phyloP scores from a whole-genome alignment of 2,797 vertebrate species.

The Pipistrellus kuhlii region DNA sequence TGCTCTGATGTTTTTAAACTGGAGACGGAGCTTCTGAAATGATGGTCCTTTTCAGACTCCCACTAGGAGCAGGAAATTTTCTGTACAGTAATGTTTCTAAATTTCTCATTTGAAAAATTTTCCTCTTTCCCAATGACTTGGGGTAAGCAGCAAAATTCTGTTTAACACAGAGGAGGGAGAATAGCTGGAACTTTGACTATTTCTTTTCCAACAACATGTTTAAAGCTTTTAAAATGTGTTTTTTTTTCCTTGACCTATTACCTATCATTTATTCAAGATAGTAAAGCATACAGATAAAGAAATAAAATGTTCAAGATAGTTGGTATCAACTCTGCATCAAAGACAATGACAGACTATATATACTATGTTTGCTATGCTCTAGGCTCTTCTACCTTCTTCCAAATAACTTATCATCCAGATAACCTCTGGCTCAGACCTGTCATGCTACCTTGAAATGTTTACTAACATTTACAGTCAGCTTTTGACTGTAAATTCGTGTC shows the following conservation, averaged over 20 bases:
- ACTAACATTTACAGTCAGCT: not conserved
- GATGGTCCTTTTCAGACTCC: not conserved
- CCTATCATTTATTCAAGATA: not conserved
- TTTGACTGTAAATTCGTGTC: not conserved
- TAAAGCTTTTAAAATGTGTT: conserved; percentile 46
- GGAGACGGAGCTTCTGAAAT: not conserved
- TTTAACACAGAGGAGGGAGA: not conserved
- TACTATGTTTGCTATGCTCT: rapidly evolving
- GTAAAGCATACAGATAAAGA: not conserved
- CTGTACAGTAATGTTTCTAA: not conserved
- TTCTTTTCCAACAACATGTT: conserved; percentile 29
- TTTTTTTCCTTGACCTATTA: conserved; percentile 6
- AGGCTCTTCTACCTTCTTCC: no score
- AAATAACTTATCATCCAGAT: not conserved
- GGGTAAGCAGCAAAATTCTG: conserved; percentile 6
- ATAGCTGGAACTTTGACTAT: not conserved
- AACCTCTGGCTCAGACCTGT: not conserved
- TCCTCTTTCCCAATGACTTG: not conserved
- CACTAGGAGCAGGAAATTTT: conserved; percentile 25
- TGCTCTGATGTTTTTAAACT: conserved; percentile 43
- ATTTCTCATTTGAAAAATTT: conserved; percentile 5
- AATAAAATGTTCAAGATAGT: not conserved
- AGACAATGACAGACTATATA: not conserved
- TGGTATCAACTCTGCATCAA: not conserved
- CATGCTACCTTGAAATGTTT: not conserved